Evolutionary conservation across 1,140 invertebrate genomes (phyloP), one percentile per base, ranked within the genome.

Genomic region (Drosophila sproati): DNA sequence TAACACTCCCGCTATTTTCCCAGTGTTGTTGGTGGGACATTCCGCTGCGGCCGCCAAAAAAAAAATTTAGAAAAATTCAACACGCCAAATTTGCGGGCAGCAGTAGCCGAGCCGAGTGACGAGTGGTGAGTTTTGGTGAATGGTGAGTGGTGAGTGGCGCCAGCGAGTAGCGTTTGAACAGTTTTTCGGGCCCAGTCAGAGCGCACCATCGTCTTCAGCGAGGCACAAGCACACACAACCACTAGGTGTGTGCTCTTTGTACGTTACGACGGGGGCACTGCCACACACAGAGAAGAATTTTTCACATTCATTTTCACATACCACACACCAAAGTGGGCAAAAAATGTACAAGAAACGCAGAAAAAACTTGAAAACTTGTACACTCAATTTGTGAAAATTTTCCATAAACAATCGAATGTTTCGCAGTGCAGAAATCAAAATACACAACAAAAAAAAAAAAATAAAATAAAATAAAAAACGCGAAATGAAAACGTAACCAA

Each of bases 211-310:
- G 87, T 90, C 79, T 87, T 80, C 82, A 90, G 72, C 82, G 77
- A 82, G 77, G 82, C 87, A 91, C 82, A 85, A 77, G 76, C 73
- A 74, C 80, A 79, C 80, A 77, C 77, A 78, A 71, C 61, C 61
- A 90, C 77, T 80, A 91, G 87, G 80, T 91, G 87, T 91, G 87
- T 89, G 85, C 85, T 88, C 79, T 88, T 82, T 74, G 83, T 90
- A 78, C 82, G 82, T 87, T 83, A 79, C 85, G 86, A 79, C 85
- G 86, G 85, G 64, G 72, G 68, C 68, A 70, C 67, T 69, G 71
- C 76, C 74, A 81, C 77, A 75, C 77, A 76, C 75, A 77, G 54
- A 74, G 67, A 78, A 77, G 39, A 69, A 73, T 69, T 63, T 74
- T 43, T 43, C 39, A 43, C 39, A 43, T 43, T 78, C 67, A 63